Conservation (phyloP, 2,797 vertebrate species). For the Gallinago nigripennis region DNA sequence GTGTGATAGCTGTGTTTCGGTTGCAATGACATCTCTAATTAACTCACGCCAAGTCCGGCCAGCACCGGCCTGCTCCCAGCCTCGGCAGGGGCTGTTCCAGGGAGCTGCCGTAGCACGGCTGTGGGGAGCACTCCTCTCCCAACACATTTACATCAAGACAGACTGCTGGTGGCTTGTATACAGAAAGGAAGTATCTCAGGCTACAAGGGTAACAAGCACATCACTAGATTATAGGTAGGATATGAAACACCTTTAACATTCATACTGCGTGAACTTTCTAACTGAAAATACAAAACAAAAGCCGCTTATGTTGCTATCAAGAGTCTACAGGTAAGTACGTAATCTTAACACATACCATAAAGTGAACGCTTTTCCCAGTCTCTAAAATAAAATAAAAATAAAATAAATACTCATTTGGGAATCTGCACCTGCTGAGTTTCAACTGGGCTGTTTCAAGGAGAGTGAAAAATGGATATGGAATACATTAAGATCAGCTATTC, state of each 20-base stretch:
- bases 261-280: neutral
- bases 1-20: fast-evolving
- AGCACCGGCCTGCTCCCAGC: neutral
- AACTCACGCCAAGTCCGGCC: neutral
- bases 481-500: neutral
- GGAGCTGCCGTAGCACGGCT: neutral
- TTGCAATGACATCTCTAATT: neutral
- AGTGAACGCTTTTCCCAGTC: neutral
- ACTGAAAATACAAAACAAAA: slow-evolving; percentile 26
- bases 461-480: neutral
- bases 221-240: slow-evolving; percentile 8
- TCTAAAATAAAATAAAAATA: neutral
- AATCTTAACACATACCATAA: neutral
- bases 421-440: slow-evolving; percentile 50
- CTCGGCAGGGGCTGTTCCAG: neutral
- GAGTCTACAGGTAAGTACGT: neutral
- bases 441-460: slow-evolving; percentile 34
- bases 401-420: neutral
- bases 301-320: neutral
- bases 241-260: slow-evolving; percentile 17
- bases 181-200: neutral
- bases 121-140: neutral
- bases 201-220: slow-evolving; percentile 3
- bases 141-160: neutral
- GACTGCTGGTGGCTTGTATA: neutral